phyloP scores from a whole-genome alignment of 2,113 vertebrate species.

The Uria aalge region DNA sequence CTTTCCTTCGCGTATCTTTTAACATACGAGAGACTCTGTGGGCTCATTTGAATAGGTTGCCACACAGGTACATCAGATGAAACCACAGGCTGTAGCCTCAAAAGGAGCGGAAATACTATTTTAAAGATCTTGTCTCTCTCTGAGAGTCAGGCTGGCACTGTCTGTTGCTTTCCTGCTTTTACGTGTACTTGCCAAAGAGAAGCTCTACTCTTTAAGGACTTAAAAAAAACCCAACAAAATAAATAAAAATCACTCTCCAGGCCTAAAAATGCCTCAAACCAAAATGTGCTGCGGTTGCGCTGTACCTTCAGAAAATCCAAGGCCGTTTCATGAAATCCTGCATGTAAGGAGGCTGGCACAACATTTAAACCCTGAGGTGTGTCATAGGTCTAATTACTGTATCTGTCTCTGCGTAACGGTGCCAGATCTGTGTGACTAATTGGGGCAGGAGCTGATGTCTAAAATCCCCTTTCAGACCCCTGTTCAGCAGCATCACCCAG shows the following conservation, averaged over 20 bases:
- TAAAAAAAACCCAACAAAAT: background rate
- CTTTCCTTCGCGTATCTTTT: background rate
- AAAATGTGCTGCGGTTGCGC: background rate
- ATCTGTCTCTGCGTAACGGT: background rate
- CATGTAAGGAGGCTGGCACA: background rate
- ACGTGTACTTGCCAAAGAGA: background rate
- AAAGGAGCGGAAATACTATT: slow-evolving; percentile 53
- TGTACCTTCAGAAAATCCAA: background rate
- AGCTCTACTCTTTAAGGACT: background rate
- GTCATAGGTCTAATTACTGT: background rate
- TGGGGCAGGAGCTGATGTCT: background rate
- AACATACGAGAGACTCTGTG: background rate
- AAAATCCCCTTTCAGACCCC: slow-evolving; percentile 39
- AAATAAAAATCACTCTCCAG: background rate
- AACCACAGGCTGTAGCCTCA: slow-evolving; percentile 51
- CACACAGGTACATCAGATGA: slow-evolving; percentile 60
- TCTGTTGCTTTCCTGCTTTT: slow-evolving; percentile 25
- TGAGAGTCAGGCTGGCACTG: slow-evolving; percentile 2
- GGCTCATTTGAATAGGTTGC: slow-evolving; percentile 38
- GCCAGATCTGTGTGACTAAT: slow-evolving; percentile 15
- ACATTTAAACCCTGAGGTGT: background rate
- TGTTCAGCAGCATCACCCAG: background rate
- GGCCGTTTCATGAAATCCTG: background rate
- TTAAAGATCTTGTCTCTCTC: slow-evolving; percentile 36
- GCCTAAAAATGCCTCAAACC: background rate